Evolutionary conservation across 2,113 vertebrate genomes (phyloP), one percentile per base, ranked within the genome.

Genomic region (Rhinopomastus cyanomelas): DNA sequence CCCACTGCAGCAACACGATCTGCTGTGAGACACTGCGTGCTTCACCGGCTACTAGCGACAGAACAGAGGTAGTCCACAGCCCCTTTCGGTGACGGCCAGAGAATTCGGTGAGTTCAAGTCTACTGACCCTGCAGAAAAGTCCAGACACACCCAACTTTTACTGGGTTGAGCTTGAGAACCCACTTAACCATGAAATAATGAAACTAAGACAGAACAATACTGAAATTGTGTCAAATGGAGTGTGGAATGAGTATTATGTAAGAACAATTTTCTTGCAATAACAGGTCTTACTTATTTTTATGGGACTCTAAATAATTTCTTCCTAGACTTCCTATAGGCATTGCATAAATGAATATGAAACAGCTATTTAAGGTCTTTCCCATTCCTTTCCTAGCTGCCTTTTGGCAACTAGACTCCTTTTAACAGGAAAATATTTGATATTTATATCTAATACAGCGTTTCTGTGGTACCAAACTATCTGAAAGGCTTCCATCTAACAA

Each of bases 251-350:
- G 42, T 68, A 94, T 92, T 87, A 85, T 12, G 39, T 51, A 89
- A 90, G 60, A 95, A 74, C 7, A 27, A 86, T 80, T 73, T 92
- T 51, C 78, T 87, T 83, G 34, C 73, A 90, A 94, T 67, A 92
- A 85, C 90, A 91, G 94, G 86, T 84, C 88, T 90, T 81, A 86
- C 81, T 95, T 91, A 86, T 88, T 94, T 93, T 93, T 91, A 95
- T 87, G 42, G n/a, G 29, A 55, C 59, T 88, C 59, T 87, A 88
- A 95, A 92, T 91, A 93, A 88, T 87, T 90, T 90, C 69, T 81
- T 88, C 62, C 62, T 83, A 53, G 61, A 68, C 11, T 75, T 88
- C 60, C 78, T 85, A 20, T 59, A 48, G 92, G 67, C n/a, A 55
- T 67, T 69, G 87, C 72, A 92, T 79, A 89, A 74, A 95, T 92